phyloP scores from a whole-genome alignment of 2,797 vertebrate genomes.

The Chelidonichthys spinosus region DNA sequence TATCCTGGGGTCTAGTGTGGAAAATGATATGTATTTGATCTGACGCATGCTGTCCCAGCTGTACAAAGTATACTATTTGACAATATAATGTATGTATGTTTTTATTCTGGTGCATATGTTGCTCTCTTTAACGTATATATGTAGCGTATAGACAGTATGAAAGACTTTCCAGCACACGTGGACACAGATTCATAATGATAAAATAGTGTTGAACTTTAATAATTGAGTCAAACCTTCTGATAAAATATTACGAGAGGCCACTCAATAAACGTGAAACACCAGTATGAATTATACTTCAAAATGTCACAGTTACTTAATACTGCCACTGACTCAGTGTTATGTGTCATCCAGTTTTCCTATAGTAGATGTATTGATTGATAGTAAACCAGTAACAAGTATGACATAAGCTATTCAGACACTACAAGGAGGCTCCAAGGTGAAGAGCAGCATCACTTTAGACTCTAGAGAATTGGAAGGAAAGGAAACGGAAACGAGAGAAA shows the following conservation, averaged over 20 bases:
- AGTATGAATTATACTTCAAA: neutral
- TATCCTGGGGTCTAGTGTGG: neutral
- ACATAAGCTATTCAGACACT: too few relatives aligned
- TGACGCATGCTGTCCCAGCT: neutral
- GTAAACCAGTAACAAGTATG: too few relatives aligned
- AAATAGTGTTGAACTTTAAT: neutral
- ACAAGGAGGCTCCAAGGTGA: too few relatives aligned
- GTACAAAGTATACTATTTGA: neutral
- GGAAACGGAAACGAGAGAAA: too few relatives aligned
- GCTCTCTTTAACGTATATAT: neutral
- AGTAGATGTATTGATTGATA: too few relatives aligned
- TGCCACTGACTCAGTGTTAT: neutral
- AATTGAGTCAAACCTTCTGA: conserved; percentile 13
- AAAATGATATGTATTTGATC: neutral
- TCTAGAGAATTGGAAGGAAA: too few relatives aligned
- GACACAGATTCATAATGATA: neutral
- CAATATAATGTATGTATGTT: neutral
- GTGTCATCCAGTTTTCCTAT: too few relatives aligned
- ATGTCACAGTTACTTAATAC: neutral
- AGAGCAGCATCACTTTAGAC: too few relatives aligned
- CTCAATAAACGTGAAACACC: neutral
- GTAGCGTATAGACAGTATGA: neutral
- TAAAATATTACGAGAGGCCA: neutral
- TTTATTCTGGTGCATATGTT: neutral
- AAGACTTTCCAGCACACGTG: neutral